These are phyloP conservation scores for Scaptomyza polygonia DNA, from an alignment of 2,888 invertebrate species.

Conservation along the genomic window DNA sequence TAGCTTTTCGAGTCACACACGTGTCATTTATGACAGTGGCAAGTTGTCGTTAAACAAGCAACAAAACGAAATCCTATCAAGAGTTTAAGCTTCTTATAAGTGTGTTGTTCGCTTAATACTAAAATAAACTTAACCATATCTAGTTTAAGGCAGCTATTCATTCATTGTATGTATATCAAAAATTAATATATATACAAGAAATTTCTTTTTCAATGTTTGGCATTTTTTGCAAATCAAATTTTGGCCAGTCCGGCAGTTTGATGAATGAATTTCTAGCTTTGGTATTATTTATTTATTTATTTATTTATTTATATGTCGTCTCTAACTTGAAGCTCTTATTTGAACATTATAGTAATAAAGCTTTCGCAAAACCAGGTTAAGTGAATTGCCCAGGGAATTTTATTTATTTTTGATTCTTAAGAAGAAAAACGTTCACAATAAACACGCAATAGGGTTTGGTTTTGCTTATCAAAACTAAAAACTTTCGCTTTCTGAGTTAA, in stretches of 20 bases:
- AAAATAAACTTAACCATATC: background rate
- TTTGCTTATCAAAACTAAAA: slow-evolving; percentile 37
- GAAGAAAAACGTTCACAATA: slow-evolving; percentile 9
- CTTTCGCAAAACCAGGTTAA: slow-evolving; percentile 51
- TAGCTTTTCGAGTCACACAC: too few relatives aligned
- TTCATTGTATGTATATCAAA: background rate
- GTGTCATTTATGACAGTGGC: slow-evolving; percentile 1
- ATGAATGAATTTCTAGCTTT: slow-evolving; percentile 1
- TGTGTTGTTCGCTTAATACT: too few relatives aligned
- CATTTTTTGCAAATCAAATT: background rate
- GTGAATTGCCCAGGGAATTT: slow-evolving; percentile 31
- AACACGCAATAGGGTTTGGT: slow-evolving; percentile 46
- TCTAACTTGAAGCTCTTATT: slow-evolving; percentile 40
- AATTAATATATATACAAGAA: background rate
- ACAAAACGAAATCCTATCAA: slow-evolving; percentile 23
- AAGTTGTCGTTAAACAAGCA: slow-evolving; percentile 52
- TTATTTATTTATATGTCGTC: slow-evolving; percentile 2
- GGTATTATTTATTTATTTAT: slow-evolving; percentile 2
- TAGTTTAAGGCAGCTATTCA: background rate
- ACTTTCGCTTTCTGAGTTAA: slow-evolving; percentile 61
- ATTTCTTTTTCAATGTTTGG: background rate
- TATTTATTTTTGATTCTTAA: background rate
- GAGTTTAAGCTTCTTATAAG: background rate
- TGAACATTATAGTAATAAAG: slow-evolving; percentile 52
- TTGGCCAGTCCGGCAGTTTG: background rate